Evolutionary conservation across 2,888 invertebrate genomes (phyloP), one percentile per base, ranked within the genome.

Genomic region (Bombylius major): DNA sequence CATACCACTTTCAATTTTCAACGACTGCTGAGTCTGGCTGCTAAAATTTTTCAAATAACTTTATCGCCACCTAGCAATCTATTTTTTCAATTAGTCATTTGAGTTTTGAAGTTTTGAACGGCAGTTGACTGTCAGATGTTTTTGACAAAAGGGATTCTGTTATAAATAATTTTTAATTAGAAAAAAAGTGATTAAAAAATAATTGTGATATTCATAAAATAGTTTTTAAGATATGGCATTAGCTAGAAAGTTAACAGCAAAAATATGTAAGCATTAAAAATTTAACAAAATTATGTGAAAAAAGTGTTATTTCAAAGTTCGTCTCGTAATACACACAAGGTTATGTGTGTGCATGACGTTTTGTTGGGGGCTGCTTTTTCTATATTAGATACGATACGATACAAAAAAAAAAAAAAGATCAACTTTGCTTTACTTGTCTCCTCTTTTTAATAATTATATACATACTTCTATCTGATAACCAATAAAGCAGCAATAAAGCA

Each of bases 231-330:
- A 65, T 62, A 75, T 75, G 74, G 73, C 75, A 65, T 65, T 72
- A 67, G 66, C 70, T 62, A 71, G 75, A 63, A 74, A 72, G 62
- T 66, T 73, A 64, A 67, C 70, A 59, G 64, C 69, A 63, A 73
- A 72, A 69, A 73, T 74, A 66, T 73, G 74, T 75, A 67, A 73
- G 74, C 71, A 61, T 60, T 56, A 51, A 59, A 56, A 61, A 50
- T 55, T 33, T 31, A 46, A 47, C 7, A 6, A 52, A 52, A 14
- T 42, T 42, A 4, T 42, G 8, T 42, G 39, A 11, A 42, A 42
- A 42, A 42, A 42, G 5, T 11, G 11, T 8, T 42, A 42, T 42
- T 42, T 11, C 4, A 5, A 36, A 42, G 4, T 23, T 23, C 23
- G 23, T 42, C 11, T 11, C 45, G 7, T 11, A 11, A 14, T 32